Conservation (phyloP, 2,888 invertebrate genomes). For the Adelognathus sp. region DNA sequence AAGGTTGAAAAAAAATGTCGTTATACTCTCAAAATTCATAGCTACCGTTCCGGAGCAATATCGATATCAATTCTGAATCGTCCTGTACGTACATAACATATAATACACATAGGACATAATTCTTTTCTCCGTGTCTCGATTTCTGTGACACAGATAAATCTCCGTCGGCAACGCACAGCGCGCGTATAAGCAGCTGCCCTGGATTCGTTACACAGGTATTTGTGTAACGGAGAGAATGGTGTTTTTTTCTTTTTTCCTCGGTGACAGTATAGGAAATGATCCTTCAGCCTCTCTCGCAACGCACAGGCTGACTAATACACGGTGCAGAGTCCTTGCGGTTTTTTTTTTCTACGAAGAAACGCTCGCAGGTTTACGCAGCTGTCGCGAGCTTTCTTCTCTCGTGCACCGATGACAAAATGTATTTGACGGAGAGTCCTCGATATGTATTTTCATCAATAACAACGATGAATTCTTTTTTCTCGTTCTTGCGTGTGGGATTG, state of each 20-base stretch:
- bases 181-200: slow-evolving; percentile 47
- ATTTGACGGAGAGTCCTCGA: slow-evolving; percentile 12
- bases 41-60: no score
- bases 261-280: slow-evolving; percentile 21
- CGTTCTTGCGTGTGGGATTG: background rate
- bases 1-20: no score
- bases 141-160: slow-evolving; percentile 47
- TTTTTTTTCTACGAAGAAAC: slow-evolving; percentile 26
- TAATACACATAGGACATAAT: slow-evolving; percentile 35
- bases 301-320: background rate
- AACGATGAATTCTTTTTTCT: background rate
- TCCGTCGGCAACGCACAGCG: slow-evolving; percentile 39
- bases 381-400: slow-evolving; percentile 19
- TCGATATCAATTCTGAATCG: no score
- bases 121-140: slow-evolving; percentile 1
- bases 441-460: slow-evolving; percentile 15
- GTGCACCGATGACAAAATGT: slow-evolving; percentile 25
- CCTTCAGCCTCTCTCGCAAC: background rate
- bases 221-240: slow-evolving; percentile 35
- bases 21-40: no score
- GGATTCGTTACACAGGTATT: slow-evolving; percentile 52
- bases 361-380: slow-evolving; percentile 48
- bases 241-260: slow-evolving; percentile 41
- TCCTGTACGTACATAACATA: no score
- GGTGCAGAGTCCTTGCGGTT: slow-evolving; percentile 38